A percentile compares a stretch with the other conserved stretches of the same genome.
These are phyloP conservation scores for Pocillopora meandrina DNA, from an alignment of 92 coral and sea anemone genomes.

Conservation along the genomic window DNA sequence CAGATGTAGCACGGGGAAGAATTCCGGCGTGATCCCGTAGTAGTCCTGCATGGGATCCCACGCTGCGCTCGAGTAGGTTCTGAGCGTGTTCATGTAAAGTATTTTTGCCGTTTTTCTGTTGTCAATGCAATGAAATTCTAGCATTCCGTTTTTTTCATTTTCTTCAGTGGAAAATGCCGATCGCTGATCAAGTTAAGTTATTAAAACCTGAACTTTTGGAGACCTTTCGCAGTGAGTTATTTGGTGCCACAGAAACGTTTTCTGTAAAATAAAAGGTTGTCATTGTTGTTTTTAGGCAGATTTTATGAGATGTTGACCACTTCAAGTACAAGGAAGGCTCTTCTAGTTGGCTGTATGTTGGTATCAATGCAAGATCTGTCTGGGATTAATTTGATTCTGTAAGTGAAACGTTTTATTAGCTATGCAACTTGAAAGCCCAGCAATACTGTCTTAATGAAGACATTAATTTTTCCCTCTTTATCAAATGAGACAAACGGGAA, in stretches of 20 bases:
- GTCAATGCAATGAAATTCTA: too few species aligned
- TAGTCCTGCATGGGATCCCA: too few species aligned
- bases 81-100: too few species aligned
- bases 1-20: too few species aligned
- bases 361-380: conserved; percentile 91
- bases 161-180: too few species aligned
- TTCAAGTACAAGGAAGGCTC: conserved; percentile 70
- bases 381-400: conserved; percentile 97
- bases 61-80: too few species aligned
- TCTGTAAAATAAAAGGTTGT: background rate
- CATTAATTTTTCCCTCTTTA: too few species aligned
- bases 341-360: conserved; percentile 90
- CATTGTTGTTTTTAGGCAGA: conserved; percentile 11
- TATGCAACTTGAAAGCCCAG: background rate
- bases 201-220: conserved; percentile 49
- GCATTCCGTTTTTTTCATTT: too few species aligned
- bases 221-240: conserved; percentile 43
- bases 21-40: too few species aligned
- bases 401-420: conserved; percentile 28
- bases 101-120: too few species aligned
- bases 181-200: too few species aligned
- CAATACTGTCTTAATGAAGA: background rate
- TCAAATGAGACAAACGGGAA: too few species aligned
- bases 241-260: conserved; percentile 78
- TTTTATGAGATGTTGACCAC: conserved; percentile 56